Evolutionary conservation across 2,113 vertebrate genomes (phyloP), one percentile per base, ranked within the genome.

Genomic region (Anoura caudifer): DNA sequence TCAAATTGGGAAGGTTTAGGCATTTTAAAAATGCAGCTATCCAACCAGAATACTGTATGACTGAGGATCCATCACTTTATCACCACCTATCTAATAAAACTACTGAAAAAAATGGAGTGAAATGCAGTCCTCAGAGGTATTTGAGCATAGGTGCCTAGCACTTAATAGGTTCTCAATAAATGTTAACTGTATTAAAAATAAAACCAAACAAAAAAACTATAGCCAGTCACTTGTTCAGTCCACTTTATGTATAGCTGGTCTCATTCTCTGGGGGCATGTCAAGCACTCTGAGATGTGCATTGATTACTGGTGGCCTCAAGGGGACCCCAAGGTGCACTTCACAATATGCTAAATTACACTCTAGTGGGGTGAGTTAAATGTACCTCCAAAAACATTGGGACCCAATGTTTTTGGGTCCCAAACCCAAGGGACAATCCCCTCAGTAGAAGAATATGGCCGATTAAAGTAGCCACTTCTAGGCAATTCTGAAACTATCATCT

Each of bases 361-460:
- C 80, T 3, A 28, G 52, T 17, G 73, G 31, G 52, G 19, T 86
- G 22, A 95, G 72, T 95, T 91, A 97, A 97, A 95, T 70, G 45
- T 15, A 86, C 16, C 81, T 95, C 43, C 56, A 52, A 82, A 97
- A 84, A 88, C n/a, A n/a, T n/a, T n/a, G n/a, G n/a, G n/a, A n/a
- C n/a, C n/a, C n/a, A n/a, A n/a, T n/a, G n/a, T n/a, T n/a, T n/a
- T n/a, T n/a, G n/a, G n/a, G n/a, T n/a, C n/a, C 47, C 7, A 38
- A 84, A 36, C 77, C 76, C 41, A 26, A 43, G 52, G 36, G 72
- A 65, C 47, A 92, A 79, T 31, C 43, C 47, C 43, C 82, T 87
- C 56, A 10, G 41, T 2, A 41, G 33, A 72, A 91, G 19, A 70
- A 72, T 61, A 65, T 4, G 4, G n/a, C 45, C 82, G 59, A 63